Evolutionary conservation across 2,113 vertebrate genomes (phyloP), one percentile per base, ranked within the genome.

Genomic region (Lanius ludovicianus): DNA sequence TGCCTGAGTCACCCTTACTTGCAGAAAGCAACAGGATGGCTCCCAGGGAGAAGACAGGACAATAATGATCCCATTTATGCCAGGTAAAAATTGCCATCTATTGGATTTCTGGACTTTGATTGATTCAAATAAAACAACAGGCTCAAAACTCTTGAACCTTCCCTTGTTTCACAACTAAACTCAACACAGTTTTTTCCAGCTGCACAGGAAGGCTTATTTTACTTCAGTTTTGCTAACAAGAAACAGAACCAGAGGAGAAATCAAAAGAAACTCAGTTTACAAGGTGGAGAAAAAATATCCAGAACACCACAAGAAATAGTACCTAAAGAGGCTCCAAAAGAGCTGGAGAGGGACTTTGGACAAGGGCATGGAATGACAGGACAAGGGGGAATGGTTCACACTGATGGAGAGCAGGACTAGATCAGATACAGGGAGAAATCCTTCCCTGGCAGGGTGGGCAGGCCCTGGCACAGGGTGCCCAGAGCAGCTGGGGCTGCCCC

Each of bases 371-470:
- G 47, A 62, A 11, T 11, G 24, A 27, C 11, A 76, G 39, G 24
- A 41, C 4, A 9, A 10, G 2, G n/a, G 13, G 24, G 21, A 62
- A 31, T 9, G 17, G 17, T 69, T 47, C 14, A 4, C 10, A 6
- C 2, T 18, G 69, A 13, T 2, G 17, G 16, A 75, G 24, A 7
- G 7, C 15, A 47, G 53, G 14, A 5, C 10, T 1, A 3, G 28
- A 10, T 25, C 6, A 25, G 15, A 60, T 3, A 17, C 4, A 12
- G 20, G 30, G 7, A 60, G 46, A 16, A 74, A 53, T 47, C n/a
- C 0, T 0, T 21, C 7, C 5, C 30, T n/a, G 5, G 0, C 46
- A 60, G 46, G 15, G 15, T 21, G 33, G 4, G 0, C 0, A 44
- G 33, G 15, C 6, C 37, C 52, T 75, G 60, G 46, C 11, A 60